Base-by-base conservation (phyloP, 2,113 vertebrate genomes). In the Entomyzon cyanotis region DNA sequence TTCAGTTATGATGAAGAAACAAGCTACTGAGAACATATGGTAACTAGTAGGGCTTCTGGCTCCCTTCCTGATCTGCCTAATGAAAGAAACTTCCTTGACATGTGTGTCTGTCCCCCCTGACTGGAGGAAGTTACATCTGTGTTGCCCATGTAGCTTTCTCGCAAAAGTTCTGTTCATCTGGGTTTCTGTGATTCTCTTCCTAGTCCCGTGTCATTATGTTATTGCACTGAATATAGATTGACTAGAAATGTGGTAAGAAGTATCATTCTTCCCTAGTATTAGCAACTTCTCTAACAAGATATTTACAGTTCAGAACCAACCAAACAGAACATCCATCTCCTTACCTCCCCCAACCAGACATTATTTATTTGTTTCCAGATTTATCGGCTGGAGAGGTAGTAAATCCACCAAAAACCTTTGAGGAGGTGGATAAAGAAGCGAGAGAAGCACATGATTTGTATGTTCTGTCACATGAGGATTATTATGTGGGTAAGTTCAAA, bases 401-500 rank as follows among this genome's bases (percentile, higher is more conserved):
- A 75, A 98, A 99, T 96, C 98, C 99, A 94, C 71, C 93, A 35
- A 99, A 99, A 97, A 95, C 97, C 10, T 92, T 60, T 58, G 93
- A 98, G 78, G 97, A 99, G 90, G 78, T 99, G 37, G 95, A 98
- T 76, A 94, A 78, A 91, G 98, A 99, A 94, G 95, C 89, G 10
- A 83, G 94, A 68, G 95, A 97, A 91, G 98, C 97, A 65, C 99
- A 98, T 10, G 83, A 98, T 39, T 62, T 97, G 65, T 99, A 98
- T 10, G 4, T 98, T 37, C 64, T 96, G 9, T 98, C 98, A 77
- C 98, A 99, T 88, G 98, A 97, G 42, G 97, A 97, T 89, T 99
- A 98, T 87, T 97, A 96, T n/a, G 96, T 56, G 39, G 98, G 98
- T 98, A 95, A 91, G 95, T 79, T 68, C n/a, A 58, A 73, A 83